Evolutionary conservation across 2,113 vertebrate genomes (phyloP), one percentile per base, ranked within the genome.

Genomic region (Anser brachyrhynchus): DNA sequence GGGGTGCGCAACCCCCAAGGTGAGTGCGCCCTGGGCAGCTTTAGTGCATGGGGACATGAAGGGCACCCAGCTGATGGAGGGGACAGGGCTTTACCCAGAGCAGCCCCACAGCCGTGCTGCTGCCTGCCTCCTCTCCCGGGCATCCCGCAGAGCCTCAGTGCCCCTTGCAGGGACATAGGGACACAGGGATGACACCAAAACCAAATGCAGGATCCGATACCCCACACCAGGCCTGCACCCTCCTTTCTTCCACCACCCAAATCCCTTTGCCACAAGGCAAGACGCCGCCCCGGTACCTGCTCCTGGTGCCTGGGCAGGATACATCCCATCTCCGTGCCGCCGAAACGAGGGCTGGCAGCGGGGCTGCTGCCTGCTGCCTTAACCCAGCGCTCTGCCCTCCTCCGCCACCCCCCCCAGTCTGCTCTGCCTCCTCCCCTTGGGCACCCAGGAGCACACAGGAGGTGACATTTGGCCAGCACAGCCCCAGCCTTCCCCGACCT

Each of bases 111-210:
- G 16, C 43, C 0, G 0, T 16, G 82, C 43, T 28, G 55, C 22
- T 26, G n/a, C 39, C 51, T 19, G 41, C 33, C 37, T 28, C 6
- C 0, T 0, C 46, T 21, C 46, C 46, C 10, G 23, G 43, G 25
- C 31, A 62, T 7, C 59, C 57, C 2, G 0, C n/a, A 1, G 4
- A 61, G 28, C 7, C 33, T 57, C 41, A 0, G 2, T 2, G 2
- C 19, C 85, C 39, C 1, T 1, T 37, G 14, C 1, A 2, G 39
- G 85, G 39, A 21, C 58, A 23, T 4, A 62, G 72, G 29, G 57
- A 25, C 4, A 49, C 49, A 49, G 49, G 44, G 44, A 46, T 1
- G 19, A 8, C 28, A 5, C 58, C 4, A 1, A 39, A 7, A 49
- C 19, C 39, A 23, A 51, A 74, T 26, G 67, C 74, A 57, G 74